Evolutionary conservation across 1,140 invertebrate species (phyloP).

Genomic region (Neodiprion virginianus): DNA sequence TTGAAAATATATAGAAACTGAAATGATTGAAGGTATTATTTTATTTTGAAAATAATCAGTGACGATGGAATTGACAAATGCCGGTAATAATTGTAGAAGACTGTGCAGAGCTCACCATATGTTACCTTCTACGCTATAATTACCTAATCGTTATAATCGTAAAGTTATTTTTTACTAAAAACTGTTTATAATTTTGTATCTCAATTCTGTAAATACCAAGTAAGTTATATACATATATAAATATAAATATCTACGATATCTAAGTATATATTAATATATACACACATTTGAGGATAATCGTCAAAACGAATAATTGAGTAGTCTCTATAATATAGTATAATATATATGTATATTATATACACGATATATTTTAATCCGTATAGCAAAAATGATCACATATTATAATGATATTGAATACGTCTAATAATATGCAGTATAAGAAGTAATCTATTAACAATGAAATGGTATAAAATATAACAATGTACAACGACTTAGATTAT

Average conservation of each 20-base stretch:
- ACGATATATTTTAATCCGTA: constrained; percentile 46
- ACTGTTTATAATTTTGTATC: constrained; percentile 60
- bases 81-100: constrained; percentile 28
- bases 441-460: constrained; percentile 30
- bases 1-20: neutral
- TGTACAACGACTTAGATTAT: constrained; percentile 58
- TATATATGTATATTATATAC: neutral
- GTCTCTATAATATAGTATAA: neutral
- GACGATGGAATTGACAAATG: constrained; percentile 10
- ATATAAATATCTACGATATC: constrained; percentile 31
- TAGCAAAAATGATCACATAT: constrained; percentile 34
- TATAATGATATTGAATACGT: constrained; percentile 42
- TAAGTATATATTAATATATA: constrained; percentile 29
- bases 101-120: constrained; percentile 41
- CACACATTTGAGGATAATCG: neutral
- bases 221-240: constrained; percentile 29
- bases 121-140: constrained; percentile 45
- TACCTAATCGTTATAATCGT: constrained; percentile 51
- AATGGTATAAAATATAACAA: constrained; percentile 45
- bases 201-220: constrained; percentile 54
- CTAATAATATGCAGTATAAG: no score
- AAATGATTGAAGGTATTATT: no score
- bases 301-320: constrained; percentile 5
- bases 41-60: neutral
- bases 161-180: constrained; percentile 56